Evolutionary conservation across 2,888 invertebrate species (phyloP).

Genomic region (Biston betularia): DNA sequence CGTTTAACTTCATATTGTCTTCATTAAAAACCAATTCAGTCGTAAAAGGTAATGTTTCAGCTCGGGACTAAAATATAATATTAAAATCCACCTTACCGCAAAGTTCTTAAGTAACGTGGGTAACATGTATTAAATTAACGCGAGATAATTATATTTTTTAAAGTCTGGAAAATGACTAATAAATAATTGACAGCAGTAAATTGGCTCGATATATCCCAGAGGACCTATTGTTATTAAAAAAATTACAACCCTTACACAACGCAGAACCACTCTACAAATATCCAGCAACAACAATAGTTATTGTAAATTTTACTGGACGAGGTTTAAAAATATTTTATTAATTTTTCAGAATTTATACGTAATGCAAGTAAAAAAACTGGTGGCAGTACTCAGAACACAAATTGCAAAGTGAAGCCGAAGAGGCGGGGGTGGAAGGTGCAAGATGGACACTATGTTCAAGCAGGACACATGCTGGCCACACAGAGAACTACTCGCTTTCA

Average conservation of each 20-base stretch:
- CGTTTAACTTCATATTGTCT: conserved; percentile 48
- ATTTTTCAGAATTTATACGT: conserved; percentile 74
- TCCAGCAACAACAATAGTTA: no score
- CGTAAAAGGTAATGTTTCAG: conserved; percentile 52
- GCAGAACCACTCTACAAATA: no score
- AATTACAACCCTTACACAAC: no score
- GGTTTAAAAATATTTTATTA: background rate
- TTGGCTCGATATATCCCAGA: no score
- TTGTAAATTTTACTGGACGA: background rate
- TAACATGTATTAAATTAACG: no score
- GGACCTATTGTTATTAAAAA: no score
- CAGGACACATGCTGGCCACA: conserved; percentile 89
- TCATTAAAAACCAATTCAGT: conserved; percentile 46
- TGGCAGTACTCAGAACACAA: conserved; percentile 89
- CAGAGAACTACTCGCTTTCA: conserved; percentile 91
- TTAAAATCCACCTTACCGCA: no score
- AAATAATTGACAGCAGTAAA: no score
- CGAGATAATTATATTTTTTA: no score
- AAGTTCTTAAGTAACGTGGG: no score
- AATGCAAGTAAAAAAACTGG: conserved; percentile 91
- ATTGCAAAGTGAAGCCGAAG: conserved; percentile 89
- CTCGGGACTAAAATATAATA: background rate
- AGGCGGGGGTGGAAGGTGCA: conserved; percentile 92
- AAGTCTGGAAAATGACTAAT: no score
- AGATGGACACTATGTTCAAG: conserved; percentile 88